Evolutionary conservation across 2,113 vertebrate genomes (phyloP).

Genomic region (Acanthochromis polyacanthus): DNA sequence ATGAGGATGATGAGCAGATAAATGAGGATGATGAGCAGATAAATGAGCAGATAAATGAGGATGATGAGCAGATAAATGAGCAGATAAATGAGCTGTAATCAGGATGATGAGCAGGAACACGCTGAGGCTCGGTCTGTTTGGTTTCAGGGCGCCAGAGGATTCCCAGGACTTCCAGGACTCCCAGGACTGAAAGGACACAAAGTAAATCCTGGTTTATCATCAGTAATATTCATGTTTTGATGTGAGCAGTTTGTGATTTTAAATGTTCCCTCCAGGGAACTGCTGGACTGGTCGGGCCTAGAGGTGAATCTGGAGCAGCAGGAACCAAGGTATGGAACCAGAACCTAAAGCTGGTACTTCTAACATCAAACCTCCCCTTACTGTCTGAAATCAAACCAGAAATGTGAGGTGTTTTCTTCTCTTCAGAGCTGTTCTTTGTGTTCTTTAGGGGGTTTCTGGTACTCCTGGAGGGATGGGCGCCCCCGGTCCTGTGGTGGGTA

Average conservation of each 20-base stretch:
- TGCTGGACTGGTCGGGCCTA: slow-evolving; percentile 86
- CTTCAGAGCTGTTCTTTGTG: slow-evolving; percentile 3
- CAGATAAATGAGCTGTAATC: too few species aligned
- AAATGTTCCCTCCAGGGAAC: slow-evolving; percentile 84
- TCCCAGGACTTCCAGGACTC: slow-evolving; percentile 95
- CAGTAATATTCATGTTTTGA: neutral
- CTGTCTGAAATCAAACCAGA: too few species aligned
- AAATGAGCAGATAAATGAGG: too few species aligned
- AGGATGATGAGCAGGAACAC: too few species aligned
- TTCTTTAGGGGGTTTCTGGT: slow-evolving; percentile 89
- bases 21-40: too few species aligned
- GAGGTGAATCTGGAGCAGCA: slow-evolving; percentile 90
- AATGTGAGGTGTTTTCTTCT: too few species aligned
- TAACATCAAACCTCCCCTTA: too few species aligned
- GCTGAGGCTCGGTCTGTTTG: neutral
- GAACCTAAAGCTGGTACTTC: neutral
- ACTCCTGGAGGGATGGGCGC: slow-evolving; percentile 90
- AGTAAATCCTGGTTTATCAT: slow-evolving; percentile 78
- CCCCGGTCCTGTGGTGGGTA: slow-evolving; percentile 88
- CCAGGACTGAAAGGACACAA: slow-evolving; percentile 93
- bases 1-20: too few species aligned
- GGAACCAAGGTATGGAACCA: slow-evolving; percentile 89
- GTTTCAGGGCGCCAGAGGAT: slow-evolving; percentile 88
- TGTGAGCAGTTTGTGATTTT: neutral
- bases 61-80: too few species aligned